Evolutionary conservation across 2,113 vertebrate genomes (phyloP), one percentile per base, ranked within the genome.

Genomic region (Oxyruncus cristatus): DNA sequence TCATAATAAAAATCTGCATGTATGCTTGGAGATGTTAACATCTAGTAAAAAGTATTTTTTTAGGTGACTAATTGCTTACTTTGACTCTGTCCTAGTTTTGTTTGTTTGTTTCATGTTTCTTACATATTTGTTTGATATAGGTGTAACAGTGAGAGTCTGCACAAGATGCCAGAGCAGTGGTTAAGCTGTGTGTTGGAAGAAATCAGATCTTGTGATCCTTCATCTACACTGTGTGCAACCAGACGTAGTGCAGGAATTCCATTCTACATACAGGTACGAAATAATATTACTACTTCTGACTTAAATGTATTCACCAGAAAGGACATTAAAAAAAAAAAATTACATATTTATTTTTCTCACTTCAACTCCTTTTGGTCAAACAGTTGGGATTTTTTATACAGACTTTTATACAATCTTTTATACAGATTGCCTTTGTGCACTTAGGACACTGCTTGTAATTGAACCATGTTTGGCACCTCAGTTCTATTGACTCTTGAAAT

Each of bases 221-320:
- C 98, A 1, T 99, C 99, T 42, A 99, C 99, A 27, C 98, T 99
- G 19, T 99, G 99, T 91, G 99, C 99, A 77, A 99, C 99, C 4
- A 98, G 99, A 37, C 99, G 99, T 81, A 99, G 99, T 71, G 99
- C 99, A 17, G 99, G 99, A 37, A 99, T 99, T 93, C 99, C 99
- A 8, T 99, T 99, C 98, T 99, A 99, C 88, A 98, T 99, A 88
- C 99, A 99, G 99, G 99, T 99, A 96, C n/a, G 53, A 44, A 13
- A 17, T 35, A 10, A 16, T 18, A 11, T 59, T 70, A 10, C 30
- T 68, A 16, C 27, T 17, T 76, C 27, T 56, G 49, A 28, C 52
- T 37, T 56, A 33, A 55, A 49, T 49, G 42, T 63, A 5, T 63
- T 49, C 32, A 49, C 3, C 35, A 42, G 14, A 63, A 49, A 28